phyloP scores from a whole-genome alignment of 2,113 vertebrate genomes.

The Notechis scutatus region DNA sequence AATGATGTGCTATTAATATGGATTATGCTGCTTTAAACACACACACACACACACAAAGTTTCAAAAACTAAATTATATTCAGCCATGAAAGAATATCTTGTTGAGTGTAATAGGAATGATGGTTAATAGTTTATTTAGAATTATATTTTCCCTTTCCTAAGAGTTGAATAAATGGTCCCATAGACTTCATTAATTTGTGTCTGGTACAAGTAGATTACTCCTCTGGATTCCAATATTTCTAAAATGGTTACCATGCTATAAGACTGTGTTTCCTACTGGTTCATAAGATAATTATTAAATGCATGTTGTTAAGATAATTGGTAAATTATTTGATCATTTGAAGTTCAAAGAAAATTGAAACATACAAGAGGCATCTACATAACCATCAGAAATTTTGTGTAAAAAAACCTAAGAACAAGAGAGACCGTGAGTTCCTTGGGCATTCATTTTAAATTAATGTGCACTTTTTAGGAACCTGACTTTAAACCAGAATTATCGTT shows the following conservation, averaged over 20 bases:
- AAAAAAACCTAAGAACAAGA: constrained; percentile 69
- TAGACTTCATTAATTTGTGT: neutral
- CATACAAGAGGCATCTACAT: neutral
- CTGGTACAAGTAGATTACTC: neutral
- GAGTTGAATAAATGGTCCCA: neutral
- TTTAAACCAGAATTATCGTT: constrained; percentile 82
- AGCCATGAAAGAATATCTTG: neutral
- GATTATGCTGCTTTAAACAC: neutral
- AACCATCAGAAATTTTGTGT: constrained; percentile 29
- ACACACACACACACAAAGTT: neutral
- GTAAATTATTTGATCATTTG: constrained; percentile 28
- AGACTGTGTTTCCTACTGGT: neutral
- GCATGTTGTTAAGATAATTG: neutral
- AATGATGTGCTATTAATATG: neutral
- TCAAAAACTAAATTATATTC: neutral
- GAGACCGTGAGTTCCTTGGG: constrained; percentile 41
- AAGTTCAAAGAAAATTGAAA: constrained; percentile 42
- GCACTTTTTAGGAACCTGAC: constrained; percentile 77
- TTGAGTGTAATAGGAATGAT: neutral
- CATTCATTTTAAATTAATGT: constrained; percentile 76
- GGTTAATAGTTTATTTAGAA: neutral
- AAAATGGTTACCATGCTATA: neutral
- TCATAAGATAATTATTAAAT: constrained; percentile 24
- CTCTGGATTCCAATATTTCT: neutral
- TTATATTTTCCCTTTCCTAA: neutral